Evolutionary conservation across 2,113 vertebrate species (phyloP), one percentile per base, ranked within the genome.

Genomic region (Muscicapa adusta): DNA sequence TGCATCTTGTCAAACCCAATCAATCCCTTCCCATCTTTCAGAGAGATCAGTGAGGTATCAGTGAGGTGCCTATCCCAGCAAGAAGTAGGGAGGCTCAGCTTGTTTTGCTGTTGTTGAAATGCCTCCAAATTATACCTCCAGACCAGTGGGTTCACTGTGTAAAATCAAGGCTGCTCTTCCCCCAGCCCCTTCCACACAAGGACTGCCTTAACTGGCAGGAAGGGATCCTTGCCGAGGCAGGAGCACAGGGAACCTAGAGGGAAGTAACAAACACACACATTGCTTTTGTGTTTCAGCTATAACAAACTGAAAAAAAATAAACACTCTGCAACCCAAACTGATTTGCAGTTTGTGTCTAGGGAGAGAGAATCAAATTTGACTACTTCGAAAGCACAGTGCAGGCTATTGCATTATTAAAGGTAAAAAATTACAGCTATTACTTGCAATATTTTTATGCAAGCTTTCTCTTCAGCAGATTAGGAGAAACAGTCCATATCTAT

Each of bases 401-500:
- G 43, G 17, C 40, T 74, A 83, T 16, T 82, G 67, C 72, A 29
- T 82, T 80, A 62, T 26, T 83, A 67, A 79, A 77, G 47, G 61
- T 28, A 73, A 91, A 73, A 91, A 93, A 91, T 63, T 70, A 75
- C 67, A 91, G 87, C 66, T 88, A 65, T 80, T 91, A 80, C 76
- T 85, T 89, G 79, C 88, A 94, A 40, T 73, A 75, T 95, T 86
- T 93, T 83, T 70, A 82, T 54, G 82, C 82, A 91, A 91, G 83
- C 78, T 78, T 84, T 77, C 58, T 80, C 75, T 62, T 79, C 40
- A 65, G 62, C 65, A 84, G 71, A 76, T 62, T 83, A 53, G 73
- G 40, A 91, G 61, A 85, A 84, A 88, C 18, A 67, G 72, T 28
- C 42, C 58, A 94, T 95, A 93, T 74, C 94, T 96, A 86, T 96